A percentile compares a stretch with the other conserved stretches of the same genome.
phyloP scores from a whole-genome alignment of 2,797 vertebrate genomes.

The Pantherophis vulpinus region DNA sequence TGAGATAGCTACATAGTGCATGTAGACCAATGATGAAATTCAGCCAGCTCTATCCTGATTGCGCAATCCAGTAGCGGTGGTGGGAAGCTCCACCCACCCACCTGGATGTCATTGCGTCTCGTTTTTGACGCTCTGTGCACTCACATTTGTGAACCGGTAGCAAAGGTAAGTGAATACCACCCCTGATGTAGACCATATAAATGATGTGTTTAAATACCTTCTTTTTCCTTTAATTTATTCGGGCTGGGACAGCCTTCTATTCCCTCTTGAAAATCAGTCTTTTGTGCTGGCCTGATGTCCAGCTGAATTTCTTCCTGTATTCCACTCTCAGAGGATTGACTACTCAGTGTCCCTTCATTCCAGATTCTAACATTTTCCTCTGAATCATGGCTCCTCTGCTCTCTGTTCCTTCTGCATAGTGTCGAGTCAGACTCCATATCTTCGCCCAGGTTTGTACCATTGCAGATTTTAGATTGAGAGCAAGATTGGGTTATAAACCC shows the following conservation, averaged over 20 bases:
- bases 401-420: constrained; percentile 61
- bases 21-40: not conserved
- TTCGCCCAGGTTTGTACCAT: constrained; percentile 59
- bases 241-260: constrained; percentile 63
- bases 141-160: too few relatives aligned
- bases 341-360: constrained; percentile 65
- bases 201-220: constrained; percentile 61
- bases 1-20: not conserved
- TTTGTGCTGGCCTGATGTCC: constrained; percentile 68
- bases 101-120: too few relatives aligned
- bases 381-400: constrained; percentile 54
- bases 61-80: too few relatives aligned
- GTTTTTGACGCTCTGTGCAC: too few relatives aligned
- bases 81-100: too few relatives aligned
- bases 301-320: constrained; percentile 74
- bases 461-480: constrained; percentile 65
- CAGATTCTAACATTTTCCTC: constrained; percentile 67
- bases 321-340: constrained; percentile 74
- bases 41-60: too few relatives aligned
- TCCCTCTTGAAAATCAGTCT: constrained; percentile 71
- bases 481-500: constrained; percentile 85
- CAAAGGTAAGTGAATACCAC: too few relatives aligned
- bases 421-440: constrained; percentile 53
- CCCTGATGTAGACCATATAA: constrained; percentile 12
- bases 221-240: constrained; percentile 59